Evolutionary conservation across 2,888 invertebrate genomes (phyloP).

Genomic region (Callosobruchus maculatus): DNA sequence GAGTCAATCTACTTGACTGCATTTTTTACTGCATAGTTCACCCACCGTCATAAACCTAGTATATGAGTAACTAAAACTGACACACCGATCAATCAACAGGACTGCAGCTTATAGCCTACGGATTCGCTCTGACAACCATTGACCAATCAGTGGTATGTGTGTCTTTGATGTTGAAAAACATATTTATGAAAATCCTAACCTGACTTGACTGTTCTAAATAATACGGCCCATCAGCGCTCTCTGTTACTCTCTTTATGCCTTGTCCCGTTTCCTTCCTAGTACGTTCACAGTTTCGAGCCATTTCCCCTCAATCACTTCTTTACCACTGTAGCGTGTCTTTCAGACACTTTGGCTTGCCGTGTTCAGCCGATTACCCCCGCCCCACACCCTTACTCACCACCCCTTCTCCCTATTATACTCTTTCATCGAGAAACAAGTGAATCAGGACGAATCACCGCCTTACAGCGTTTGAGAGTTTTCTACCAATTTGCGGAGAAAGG

Average conservation of each 20-base stretch:
- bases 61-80: too few species aligned
- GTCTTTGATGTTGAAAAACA: too few species aligned
- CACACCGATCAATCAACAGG: too few species aligned
- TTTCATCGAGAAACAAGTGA: not conserved
- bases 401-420: conserved; percentile 12
- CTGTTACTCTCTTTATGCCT: conserved; percentile 16
- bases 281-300: conserved; percentile 41
- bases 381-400: conserved; percentile 32
- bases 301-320: conserved; percentile 47
- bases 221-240: conserved; percentile 22
- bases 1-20: too few species aligned
- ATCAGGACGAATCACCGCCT: not conserved
- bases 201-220: not conserved
- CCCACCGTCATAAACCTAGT: too few species aligned
- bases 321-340: conserved; percentile 34
- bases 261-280: conserved; percentile 43
- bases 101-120: too few species aligned
- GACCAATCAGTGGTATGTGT: too few species aligned
- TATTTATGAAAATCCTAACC: too few species aligned
- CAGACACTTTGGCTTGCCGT: conserved; percentile 39
- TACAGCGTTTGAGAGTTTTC: not conserved
- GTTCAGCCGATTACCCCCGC: conserved; percentile 41
- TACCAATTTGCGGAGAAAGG: conserved; percentile 24
- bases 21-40: too few species aligned
- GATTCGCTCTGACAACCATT: too few species aligned